phyloP scores from a whole-genome alignment of 2,113 vertebrate species.

The Brevimyrus niger region DNA sequence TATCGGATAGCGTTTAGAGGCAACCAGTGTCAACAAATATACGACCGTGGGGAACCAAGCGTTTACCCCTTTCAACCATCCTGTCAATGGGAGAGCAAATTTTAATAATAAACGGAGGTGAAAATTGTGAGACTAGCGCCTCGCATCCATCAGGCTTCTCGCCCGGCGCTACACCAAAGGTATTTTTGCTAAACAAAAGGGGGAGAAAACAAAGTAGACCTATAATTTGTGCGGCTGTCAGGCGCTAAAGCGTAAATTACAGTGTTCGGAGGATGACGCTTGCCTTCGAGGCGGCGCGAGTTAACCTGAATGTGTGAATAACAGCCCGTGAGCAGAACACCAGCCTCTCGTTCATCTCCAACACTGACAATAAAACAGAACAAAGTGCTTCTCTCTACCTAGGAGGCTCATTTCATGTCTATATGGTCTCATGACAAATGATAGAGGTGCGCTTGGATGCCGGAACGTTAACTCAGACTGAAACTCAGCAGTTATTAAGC shows the following conservation, averaged over 20 bases:
- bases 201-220: conserved; percentile 42
- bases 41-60: background rate
- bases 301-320: background rate
- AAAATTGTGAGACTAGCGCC: conserved; percentile 1
- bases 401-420: background rate
- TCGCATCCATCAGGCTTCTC: conserved; percentile 34
- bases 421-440: background rate
- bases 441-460: background rate
- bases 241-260: conserved; percentile 53
- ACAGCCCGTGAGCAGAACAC: background rate
- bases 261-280: conserved; percentile 52
- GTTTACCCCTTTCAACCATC: background rate
- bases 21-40: background rate
- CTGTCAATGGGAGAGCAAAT: background rate
- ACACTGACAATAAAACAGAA: background rate
- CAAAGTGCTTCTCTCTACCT: background rate
- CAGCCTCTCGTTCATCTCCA: background rate
- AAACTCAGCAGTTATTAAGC: background rate
- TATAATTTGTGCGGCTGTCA: conserved; percentile 56
- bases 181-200: conserved; percentile 2
- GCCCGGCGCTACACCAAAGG: conserved; percentile 41
- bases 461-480: background rate
- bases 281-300: conserved; percentile 33
- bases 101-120: background rate
- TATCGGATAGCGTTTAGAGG: background rate